Evolutionary conservation across 2,113 vertebrate genomes (phyloP), one percentile per base, ranked within the genome.

Genomic region (Spheniscus mendiculus): DNA sequence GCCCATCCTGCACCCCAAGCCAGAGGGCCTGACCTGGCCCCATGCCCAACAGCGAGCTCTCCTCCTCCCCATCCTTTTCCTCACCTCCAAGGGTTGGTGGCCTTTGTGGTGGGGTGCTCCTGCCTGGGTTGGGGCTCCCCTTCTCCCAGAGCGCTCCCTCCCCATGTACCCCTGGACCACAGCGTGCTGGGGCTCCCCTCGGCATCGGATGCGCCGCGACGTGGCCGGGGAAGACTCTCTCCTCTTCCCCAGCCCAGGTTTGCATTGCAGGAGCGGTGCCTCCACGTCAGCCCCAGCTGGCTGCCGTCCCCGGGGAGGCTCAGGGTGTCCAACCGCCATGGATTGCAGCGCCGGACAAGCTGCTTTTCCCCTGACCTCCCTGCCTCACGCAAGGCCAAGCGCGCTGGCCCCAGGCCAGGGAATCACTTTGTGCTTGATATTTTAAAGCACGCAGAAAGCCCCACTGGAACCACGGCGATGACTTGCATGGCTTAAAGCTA

Each of bases 111-210:
- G 14, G 17, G 30, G 26, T 9, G 22, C 36, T 78, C 22, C 69
- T 47, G 49, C 38, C 63, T 17, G 44, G 22, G 1, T 1, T 52
- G 78, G 36, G 30, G 22, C 34, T 89, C 49, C 52, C 34, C 8
- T 65, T 15, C 20, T 50, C 34, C 40, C n/a, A 15, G 40, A 61
- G 38, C 76, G 0, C 27, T 58, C 44, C 49, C 47, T 81, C 40
- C 36, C 62, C 1, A 0, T 3, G 12, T 47, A 11, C 44, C 47
- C 25, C 42, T 1, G 21, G 15, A 10, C n/a, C 20, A 1, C 0
- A 9, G 25, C 0, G 2, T 77, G 59, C 80, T 1, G 0, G 50
- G 49, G 58, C 49, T 70, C 29, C 49, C 32, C 56, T 73, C 2
- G 4, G 79, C 87, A 26, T 2, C 1, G 0, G 3, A 18, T 11